A percentile compares a stretch with the other conserved stretches of the same genome.
phyloP scores from a whole-genome alignment of 1,140 invertebrate species.

The Euura lappo region DNA sequence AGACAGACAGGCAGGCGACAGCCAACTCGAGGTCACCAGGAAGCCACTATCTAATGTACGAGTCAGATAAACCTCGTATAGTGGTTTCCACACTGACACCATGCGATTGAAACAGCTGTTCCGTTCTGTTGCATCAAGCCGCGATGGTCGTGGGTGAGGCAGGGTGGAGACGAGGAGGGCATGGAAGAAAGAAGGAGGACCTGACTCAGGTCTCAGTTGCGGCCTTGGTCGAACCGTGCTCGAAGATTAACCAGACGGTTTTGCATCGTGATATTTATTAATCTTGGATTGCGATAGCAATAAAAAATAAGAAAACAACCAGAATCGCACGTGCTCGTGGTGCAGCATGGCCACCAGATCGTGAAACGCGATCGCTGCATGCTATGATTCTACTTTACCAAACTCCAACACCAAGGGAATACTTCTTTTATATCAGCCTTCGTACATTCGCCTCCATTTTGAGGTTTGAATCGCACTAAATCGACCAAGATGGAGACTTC shows the following conservation, averaged over 20 bases:
- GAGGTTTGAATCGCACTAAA: too few species aligned
- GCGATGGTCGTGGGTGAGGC: background rate
- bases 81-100: conserved; percentile 13
- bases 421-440: too few species aligned
- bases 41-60: conserved; percentile 49
- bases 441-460: too few species aligned
- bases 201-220: conserved; percentile 41
- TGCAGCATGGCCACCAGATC: too few species aligned
- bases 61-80: conserved; percentile 27
- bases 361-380: too few species aligned
- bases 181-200: background rate
- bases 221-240: conserved; percentile 46
- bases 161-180: background rate
- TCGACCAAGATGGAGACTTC: too few species aligned
- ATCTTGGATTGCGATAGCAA: too few species aligned
- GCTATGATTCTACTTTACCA: too few species aligned
- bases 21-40: conserved; percentile 53
- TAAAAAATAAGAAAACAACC: too few species aligned
- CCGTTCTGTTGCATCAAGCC: conserved; percentile 7
- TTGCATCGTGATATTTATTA: conserved; percentile 1
- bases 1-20: conserved; percentile 12
- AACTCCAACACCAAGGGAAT: too few species aligned
- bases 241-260: conserved; percentile 39
- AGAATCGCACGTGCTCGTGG: too few species aligned
- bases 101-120: conserved; percentile 50